Conservation (phyloP, 2,888 invertebrate genomes). For the Invenusta paracnida region DNA sequence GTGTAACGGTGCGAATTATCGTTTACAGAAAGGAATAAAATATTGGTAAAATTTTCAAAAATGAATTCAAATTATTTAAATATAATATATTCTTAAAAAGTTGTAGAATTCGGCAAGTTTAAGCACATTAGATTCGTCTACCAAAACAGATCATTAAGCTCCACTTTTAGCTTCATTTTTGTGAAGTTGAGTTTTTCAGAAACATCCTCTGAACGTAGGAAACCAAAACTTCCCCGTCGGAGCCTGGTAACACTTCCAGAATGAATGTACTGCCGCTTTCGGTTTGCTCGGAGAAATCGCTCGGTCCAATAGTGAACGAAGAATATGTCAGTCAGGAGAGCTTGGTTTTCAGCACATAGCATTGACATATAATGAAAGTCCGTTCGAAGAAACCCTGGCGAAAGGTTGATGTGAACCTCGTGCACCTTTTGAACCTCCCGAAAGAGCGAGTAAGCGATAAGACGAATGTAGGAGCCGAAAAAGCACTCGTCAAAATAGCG, state of each 20-base stretch:
- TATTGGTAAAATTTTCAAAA: too few relatives aligned
- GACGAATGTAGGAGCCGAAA: slow-evolving; percentile 36
- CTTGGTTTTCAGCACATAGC: slow-evolving; percentile 37
- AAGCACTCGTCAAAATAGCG: slow-evolving; percentile 33
- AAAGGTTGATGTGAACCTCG: slow-evolving; percentile 28
- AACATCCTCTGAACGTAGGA: slow-evolving; percentile 40
- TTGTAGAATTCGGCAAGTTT: too few relatives aligned
- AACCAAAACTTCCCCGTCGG: slow-evolving; percentile 14
- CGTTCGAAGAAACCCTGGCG: slow-evolving; percentile 36
- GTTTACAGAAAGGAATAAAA: too few relatives aligned
- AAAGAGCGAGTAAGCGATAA: slow-evolving; percentile 32
- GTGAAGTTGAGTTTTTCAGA: slow-evolving; percentile 40
- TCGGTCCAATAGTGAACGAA: slow-evolving; percentile 40
- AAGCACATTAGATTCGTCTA: too few relatives aligned
- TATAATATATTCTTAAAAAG: too few relatives aligned
- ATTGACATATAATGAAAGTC: slow-evolving; percentile 41
- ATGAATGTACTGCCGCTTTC: slow-evolving; percentile 33
- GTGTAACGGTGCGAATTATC: too few relatives aligned
- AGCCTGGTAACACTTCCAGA: slow-evolving; percentile 18
- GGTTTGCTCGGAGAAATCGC: slow-evolving; percentile 34
- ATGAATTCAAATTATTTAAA: too few relatives aligned
- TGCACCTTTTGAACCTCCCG: slow-evolving; percentile 38
- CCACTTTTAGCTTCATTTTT: slow-evolving; percentile 40
- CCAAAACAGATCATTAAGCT: slow-evolving; percentile 35
- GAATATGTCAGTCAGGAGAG: slow-evolving; percentile 33